Evolutionary conservation across 2,797 vertebrate genomes (phyloP), one percentile per base, ranked within the genome.

Genomic region (Pampus argenteus): DNA sequence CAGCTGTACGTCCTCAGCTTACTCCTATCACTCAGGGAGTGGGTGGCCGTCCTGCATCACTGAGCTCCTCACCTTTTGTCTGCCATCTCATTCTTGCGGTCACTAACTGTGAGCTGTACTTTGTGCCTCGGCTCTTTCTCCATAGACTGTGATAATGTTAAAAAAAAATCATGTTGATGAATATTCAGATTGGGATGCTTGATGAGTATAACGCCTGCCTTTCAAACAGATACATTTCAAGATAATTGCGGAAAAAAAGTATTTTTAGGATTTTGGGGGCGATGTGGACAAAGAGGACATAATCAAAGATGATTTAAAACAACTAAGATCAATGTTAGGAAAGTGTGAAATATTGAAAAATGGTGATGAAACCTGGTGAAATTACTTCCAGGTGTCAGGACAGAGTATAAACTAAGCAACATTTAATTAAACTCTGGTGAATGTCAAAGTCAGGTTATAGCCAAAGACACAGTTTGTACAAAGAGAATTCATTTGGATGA

Each of bases 351-450:
- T 63, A 71, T 38, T 34, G 11, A 51, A 67, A 68, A 31, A 56
- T 48, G 62, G 66, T 86, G 81, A 89, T 76, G 84, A 67, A 84
- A 90, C 55, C 26, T 20, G 45, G 50, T 47, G 82, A 88, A 86
- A 88, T 73, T 55, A 50, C 58, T 66, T 62, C 47, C 61, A 77
- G 79, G 76, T 83, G 76, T 72, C 40, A 31, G 64, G 61, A 63
- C 1, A 18, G 59, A 72, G 50, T 44, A 57, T 52, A 69, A 78
- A 70, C 66, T 71, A 76, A 74, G 49, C 44, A 42, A 49, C 42
- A 51, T 66, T 69, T 82, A 65, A 74, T 82, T 86, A 64, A 86
- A 68, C 15, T 28, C 48, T 75, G 45, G 49, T 8, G 76, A 88
- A 82, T 71, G 87, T 79, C 78, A 81, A 72, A 79, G 71, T 50